These are phyloP conservation scores for Ceyx margarethae DNA, from an alignment of 2,113 vertebrate genomes.

Conservation along the genomic window DNA sequence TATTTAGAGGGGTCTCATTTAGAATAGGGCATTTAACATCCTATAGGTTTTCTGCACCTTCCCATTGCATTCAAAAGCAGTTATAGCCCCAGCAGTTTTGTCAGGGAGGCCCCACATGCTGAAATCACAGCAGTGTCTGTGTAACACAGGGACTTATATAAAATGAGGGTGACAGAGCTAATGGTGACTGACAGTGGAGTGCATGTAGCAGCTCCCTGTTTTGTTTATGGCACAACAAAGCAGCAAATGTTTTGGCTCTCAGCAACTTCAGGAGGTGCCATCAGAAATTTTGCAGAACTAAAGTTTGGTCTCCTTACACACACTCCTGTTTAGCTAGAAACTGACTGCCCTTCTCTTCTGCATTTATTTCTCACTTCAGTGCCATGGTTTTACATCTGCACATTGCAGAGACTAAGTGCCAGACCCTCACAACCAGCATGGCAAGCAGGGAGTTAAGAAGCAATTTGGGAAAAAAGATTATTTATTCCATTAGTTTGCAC, in stretches of 20 bases:
- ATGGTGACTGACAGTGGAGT: neutral
- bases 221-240: neutral
- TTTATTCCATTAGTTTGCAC: neutral
- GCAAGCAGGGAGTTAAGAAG: slow-evolving; percentile 7
- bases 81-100: neutral
- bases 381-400: neutral
- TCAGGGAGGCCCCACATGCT: neutral
- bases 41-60: neutral
- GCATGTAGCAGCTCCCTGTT: slow-evolving; percentile 1
- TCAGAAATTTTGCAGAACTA: neutral
- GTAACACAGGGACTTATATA: neutral
- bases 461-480: neutral
- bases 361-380: neutral
- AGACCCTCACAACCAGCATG: neutral
- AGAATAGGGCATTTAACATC: neutral
- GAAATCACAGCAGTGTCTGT: neutral
- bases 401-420: neutral
- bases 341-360: neutral
- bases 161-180: neutral
- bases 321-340: neutral
- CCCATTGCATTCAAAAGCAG: neutral
- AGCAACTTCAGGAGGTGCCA: neutral
- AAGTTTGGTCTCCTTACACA: neutral
- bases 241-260: neutral
- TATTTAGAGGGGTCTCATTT: neutral